Evolutionary conservation across 2,797 vertebrate species (phyloP).

Genomic region (Lithobates pipiens): DNA sequence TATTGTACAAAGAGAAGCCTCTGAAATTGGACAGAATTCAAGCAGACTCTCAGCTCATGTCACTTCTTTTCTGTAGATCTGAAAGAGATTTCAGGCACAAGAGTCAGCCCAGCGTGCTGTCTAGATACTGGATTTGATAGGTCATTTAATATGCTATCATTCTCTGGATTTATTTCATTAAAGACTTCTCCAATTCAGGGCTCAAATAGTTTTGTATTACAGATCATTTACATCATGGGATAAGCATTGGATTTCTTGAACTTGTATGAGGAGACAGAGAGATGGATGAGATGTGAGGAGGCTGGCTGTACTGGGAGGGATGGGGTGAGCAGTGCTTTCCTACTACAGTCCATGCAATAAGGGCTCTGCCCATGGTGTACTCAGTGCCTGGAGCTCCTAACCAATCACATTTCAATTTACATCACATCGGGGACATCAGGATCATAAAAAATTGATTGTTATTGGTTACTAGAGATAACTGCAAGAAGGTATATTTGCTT

Average conservation of each 20-base stretch:
- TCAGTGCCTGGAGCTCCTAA: neutral
- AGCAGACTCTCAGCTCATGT: slow-evolving; percentile 39
- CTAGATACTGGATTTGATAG: slow-evolving; percentile 37
- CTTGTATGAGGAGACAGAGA: slow-evolving; percentile 28
- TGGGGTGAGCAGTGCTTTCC: neutral
- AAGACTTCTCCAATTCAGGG: slow-evolving; percentile 23
- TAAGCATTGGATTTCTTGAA: slow-evolving; percentile 44
- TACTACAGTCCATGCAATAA: neutral
- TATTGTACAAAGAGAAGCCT: slow-evolving; percentile 14
- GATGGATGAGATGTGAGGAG: slow-evolving; percentile 30
- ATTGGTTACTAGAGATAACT: too few species aligned
- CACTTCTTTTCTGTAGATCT: slow-evolving; percentile 23
- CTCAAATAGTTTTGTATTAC: slow-evolving; percentile 45
- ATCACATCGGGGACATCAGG: too few species aligned
- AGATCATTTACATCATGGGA: slow-evolving; percentile 41
- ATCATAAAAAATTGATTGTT: too few species aligned
- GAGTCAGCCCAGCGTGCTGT: slow-evolving; percentile 10
- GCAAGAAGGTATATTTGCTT: too few species aligned
- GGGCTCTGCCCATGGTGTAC: neutral
- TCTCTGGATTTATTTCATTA: slow-evolving; percentile 30
- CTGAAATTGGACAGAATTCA: slow-evolving; percentile 39
- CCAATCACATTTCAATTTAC: neutral
- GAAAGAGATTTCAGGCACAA: slow-evolving; percentile 26
- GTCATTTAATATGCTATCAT: slow-evolving; percentile 56
- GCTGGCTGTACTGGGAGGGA: neutral